Base-by-base conservation (phyloP, 2,113 vertebrate genomes). In the Tragulus kanchil region DNA sequence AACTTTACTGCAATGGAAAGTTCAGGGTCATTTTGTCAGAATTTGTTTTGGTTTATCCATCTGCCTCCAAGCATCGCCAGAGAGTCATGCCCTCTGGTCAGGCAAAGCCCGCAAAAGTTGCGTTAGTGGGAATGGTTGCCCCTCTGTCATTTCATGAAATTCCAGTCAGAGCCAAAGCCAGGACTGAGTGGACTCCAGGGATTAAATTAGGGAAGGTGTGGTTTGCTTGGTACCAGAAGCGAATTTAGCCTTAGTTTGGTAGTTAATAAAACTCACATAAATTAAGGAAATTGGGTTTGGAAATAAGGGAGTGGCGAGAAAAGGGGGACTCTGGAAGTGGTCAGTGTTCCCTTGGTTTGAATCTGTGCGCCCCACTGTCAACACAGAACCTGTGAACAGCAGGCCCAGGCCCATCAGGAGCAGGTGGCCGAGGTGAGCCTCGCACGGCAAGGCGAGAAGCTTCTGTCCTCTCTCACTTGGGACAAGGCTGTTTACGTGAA, bases 341-440 rank as follows among this genome's bases (percentile, higher is more conserved):
- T 96, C 91, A 95, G 5, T 8, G 83, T 65, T 93, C 98, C 90
- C 97, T 98, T 28, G 98, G 98, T 95, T 98, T 99, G 98, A 99
- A 99, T 12, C 93, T 99, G 56, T 99, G 98, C 1, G 99, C 99
- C 85, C 98, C 89, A 0, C 99, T 99, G 98, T 99, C 99, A 98
- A 99, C 99, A 85, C 99, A 99, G 97, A 99, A 99, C 75, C 99
- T 99, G 97, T 99, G 99, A 26, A 99, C 99, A 45, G 98, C 98
- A 48, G 99, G 99, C 31, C 98, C 96, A 0, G 99, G 99, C 71
- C 99, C 99, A 1, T 99, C 99, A 0, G 99, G 98, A 99, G 99
- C 89, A 99, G 99, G 0, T 99, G 99, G 88, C 99, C 99, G 42
- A 99, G 98, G 90, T 99, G 99, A 59, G 99, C 99, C 0, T 99